phyloP scores from a whole-genome alignment of 2,888 invertebrate genomes.

The Brachypalpus laphriformis region DNA sequence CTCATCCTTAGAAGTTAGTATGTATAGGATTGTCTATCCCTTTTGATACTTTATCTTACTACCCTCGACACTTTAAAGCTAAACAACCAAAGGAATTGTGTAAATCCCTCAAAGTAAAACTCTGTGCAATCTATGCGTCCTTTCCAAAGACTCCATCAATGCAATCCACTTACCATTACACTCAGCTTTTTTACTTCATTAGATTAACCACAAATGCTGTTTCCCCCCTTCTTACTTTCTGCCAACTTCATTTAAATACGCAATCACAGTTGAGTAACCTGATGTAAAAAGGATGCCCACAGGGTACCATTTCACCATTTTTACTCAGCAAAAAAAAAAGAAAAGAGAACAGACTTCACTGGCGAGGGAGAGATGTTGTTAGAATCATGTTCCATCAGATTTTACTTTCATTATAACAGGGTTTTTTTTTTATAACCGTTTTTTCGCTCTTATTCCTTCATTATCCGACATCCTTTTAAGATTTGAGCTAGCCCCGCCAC shows the following conservation, averaged over 20 bases:
- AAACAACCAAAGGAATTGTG: not conserved
- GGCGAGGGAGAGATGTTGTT: not conserved
- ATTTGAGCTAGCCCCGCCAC: not conserved
- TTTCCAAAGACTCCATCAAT: not conserved
- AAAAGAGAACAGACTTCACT: not conserved
- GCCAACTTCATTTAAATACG: conserved; percentile 54
- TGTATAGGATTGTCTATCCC: too few relatives aligned
- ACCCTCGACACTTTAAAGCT: not conserved
- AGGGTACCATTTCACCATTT: conserved; percentile 35
- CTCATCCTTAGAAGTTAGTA: too few relatives aligned
- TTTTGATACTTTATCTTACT: too few relatives aligned
- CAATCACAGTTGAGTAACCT: conserved; percentile 51
- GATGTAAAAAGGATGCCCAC: conserved; percentile 44
- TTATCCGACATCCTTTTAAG: conserved; percentile 25
- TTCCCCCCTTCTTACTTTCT: not conserved
- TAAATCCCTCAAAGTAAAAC: not conserved
- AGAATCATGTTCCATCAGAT: conserved; percentile 32
- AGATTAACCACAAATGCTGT: not conserved
- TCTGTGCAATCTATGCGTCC: not conserved
- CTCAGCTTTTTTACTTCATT: conserved; percentile 9
- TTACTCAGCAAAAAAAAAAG: not conserved
- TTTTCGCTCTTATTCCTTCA: conserved; percentile 1
- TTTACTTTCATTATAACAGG: conserved; percentile 27
- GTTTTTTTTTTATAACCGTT: not conserved
- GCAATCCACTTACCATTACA: conserved; percentile 14